Evolutionary conservation across 2,797 vertebrate genomes (phyloP).

Genomic region (Emys orbicularis): DNA sequence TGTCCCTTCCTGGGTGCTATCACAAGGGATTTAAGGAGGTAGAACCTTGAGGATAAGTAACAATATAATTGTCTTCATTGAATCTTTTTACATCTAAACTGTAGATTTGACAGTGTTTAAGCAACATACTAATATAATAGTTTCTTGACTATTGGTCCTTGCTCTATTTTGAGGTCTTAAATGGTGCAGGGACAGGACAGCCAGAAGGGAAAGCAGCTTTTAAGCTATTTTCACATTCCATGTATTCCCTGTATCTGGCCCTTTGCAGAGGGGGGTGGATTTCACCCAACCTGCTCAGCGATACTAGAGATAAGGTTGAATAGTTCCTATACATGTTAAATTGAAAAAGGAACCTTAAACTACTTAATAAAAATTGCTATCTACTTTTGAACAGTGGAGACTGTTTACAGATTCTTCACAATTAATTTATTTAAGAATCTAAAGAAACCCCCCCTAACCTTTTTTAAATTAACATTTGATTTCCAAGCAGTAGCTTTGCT

Average conservation of each 20-base stretch:
- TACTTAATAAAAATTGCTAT: not conserved
- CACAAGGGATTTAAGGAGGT: not conserved
- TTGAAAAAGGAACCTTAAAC: not conserved
- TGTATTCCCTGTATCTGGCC: not conserved
- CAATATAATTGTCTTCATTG: not conserved
- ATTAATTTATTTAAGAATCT: not conserved
- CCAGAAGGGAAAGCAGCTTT: not conserved
- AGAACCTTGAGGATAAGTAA: not conserved
- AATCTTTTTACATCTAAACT: not conserved
- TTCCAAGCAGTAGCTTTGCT: not conserved
- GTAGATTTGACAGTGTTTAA: not conserved
- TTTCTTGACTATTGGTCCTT: not conserved
- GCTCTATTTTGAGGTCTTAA: not conserved
- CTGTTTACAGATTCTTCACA: fast-evolving
- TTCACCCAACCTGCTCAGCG: not conserved
- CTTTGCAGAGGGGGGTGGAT: not conserved
- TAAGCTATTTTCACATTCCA: not conserved
- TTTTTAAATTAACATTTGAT: not conserved
- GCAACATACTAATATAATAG: not conserved
- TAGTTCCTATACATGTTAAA: not conserved
- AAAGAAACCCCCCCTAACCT: not conserved
- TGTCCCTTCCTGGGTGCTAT: not conserved
- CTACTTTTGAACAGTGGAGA: not conserved
- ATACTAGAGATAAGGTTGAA: not conserved
- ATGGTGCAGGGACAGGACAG: not conserved